These are phyloP conservation scores for Agrotis exclamationis DNA, from an alignment of 2,888 invertebrate species.

Conservation along the genomic window DNA sequence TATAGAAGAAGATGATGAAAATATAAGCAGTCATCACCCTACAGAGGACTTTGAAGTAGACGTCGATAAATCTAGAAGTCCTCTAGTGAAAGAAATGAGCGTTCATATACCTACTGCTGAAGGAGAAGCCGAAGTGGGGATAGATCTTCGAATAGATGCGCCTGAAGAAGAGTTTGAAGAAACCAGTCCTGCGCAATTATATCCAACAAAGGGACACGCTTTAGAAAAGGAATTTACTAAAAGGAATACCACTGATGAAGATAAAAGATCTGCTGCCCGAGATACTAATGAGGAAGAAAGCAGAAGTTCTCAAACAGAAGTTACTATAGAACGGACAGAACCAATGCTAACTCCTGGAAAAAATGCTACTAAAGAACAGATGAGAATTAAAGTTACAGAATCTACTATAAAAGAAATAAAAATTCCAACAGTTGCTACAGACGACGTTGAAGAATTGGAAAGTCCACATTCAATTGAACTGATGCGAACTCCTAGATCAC, in stretches of 20 bases:
- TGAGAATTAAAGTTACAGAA: not conserved
- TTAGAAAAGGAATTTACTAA: not conserved
- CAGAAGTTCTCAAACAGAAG: not conserved
- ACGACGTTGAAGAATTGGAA: not conserved
- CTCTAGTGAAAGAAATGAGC: not conserved
- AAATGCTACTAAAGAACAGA: not conserved
- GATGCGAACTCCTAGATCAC: constrained; percentile 24
- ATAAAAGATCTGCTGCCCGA: not conserved
- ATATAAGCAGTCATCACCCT: not conserved
- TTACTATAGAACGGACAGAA: not conserved
- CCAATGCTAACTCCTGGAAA: not conserved
- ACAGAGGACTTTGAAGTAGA: not conserved
- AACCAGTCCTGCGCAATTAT: not conserved
- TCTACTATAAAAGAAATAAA: not conserved
- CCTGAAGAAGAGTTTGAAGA: not conserved
- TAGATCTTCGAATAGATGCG: not conserved
- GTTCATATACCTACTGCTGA: not conserved
- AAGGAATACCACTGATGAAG: not conserved
- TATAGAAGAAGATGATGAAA: not conserved
- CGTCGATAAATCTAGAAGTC: constrained; percentile 19
- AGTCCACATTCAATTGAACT: constrained; percentile 21
- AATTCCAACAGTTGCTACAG: not conserved
- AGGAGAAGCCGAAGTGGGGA: not conserved
- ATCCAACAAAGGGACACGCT: not conserved
- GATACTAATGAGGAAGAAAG: not conserved